phyloP scores from a whole-genome alignment of 2,888 invertebrate species.

The Calameuta pallipes region DNA sequence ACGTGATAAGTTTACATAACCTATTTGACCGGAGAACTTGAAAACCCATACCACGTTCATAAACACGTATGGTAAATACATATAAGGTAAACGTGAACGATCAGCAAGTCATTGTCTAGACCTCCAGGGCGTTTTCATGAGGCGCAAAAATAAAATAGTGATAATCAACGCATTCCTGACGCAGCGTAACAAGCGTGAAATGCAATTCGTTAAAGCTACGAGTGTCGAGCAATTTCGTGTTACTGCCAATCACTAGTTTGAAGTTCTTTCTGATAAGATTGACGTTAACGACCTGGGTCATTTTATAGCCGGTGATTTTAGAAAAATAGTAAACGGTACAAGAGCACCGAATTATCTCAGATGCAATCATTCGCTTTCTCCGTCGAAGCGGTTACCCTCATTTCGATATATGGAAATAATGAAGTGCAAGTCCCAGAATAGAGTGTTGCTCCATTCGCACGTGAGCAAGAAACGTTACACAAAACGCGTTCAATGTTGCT shows the following conservation, averaged over 20 bases:
- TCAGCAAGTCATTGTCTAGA: neutral
- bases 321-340: neutral
- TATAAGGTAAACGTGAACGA: neutral
- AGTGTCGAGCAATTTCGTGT: neutral
- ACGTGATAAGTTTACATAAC: neutral
- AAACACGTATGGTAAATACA: neutral
- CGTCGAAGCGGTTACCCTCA: constrained; percentile 30
- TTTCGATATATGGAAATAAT: constrained; percentile 31
- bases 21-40: neutral
- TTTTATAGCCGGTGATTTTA: neutral
- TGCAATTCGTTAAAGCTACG: neutral
- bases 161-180: neutral
- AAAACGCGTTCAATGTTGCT: neutral
- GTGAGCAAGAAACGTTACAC: neutral
- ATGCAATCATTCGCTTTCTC: constrained; percentile 40
- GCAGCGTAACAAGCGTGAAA: neutral
- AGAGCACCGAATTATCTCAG: constrained; percentile 26
- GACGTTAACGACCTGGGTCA: neutral
- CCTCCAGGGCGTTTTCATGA: neutral
- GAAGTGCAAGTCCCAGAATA: neutral
- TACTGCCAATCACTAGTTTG: neutral
- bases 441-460: neutral
- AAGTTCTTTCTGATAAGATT: neutral
- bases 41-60: neutral
- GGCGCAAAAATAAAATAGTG: neutral